Base-by-base conservation (phyloP, 1,140 invertebrate species). In the Lucilia cuprina region DNA sequence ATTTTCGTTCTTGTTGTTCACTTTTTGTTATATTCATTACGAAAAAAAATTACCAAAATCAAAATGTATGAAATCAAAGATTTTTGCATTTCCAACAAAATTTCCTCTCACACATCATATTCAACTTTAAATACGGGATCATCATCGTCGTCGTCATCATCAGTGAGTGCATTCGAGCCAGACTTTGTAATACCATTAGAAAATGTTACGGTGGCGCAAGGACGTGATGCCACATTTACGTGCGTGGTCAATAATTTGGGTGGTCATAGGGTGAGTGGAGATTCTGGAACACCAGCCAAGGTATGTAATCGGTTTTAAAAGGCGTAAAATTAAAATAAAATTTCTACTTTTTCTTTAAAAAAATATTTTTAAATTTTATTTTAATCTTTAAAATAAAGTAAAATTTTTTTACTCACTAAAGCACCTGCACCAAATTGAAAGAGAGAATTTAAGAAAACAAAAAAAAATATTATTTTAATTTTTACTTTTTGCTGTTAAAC, bases 181-280 rank as follows among this genome's bases (percentile, higher is more conserved):
- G 95, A 96, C 91, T 97, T 97, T 93, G 93, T 95, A 86, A 95
- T 94, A 88, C 96, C 96, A 55, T 92, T 97, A 93, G 94, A 96
- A 92, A 97, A 97, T 93, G 94, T 97, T 91, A 97, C 96, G 85
- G 95, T 97, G 86, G 94, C 96, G 82, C 95, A 97, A 91, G 96
- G 96, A 82, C 93, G 96, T 87, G 96, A 97, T 85, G 96, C 96
- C 85, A 96, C 95, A 87, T 97, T 97, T 92, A 97, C 96, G 84
- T 97, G 96, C 89, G 95, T 97, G 88, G 96, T 97, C 87, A 96
- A 96, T 93, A 96, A 97, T 93, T 94, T 97, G 89, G 96, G 96
- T 90, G 95, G 96, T 94, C 96, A 97, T 94, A 95, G 96, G 96
- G 96, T 97, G 96, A 96, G 96, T 96, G 95, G 95, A 93, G 95